Base-by-base conservation (phyloP, 2,888 invertebrate genomes). In the Furcula furcula region DNA sequence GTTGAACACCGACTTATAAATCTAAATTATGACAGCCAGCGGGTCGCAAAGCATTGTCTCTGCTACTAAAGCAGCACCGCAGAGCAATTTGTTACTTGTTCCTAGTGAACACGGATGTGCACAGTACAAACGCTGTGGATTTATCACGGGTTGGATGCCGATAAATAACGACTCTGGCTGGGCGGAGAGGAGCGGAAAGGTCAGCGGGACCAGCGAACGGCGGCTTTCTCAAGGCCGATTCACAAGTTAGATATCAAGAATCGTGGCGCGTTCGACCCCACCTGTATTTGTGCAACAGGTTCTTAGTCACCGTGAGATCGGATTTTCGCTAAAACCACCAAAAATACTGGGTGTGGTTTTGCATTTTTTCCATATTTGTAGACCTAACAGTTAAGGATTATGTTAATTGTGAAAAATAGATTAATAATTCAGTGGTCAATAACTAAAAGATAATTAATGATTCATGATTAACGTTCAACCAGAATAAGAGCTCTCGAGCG, bases 171-270 rank as follows among this genome's bases (percentile, higher is more conserved):
- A 55, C 37, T 54, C 58, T 56, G 4, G 26, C 9, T 28, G 60
- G 62, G 63, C 53, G 55, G 60, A 59, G 71, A 69, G 66, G 70
- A 73, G 66, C 73, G 70, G 66, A 82, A 82, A 83, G 67, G 71
- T 68, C 70, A 66, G 56, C 55, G 61, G 46, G 62, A 16, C 18
- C 28, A 18, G 60, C 60, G 63, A 65, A 64, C 61, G 67, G 71
- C 72, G 66, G 67, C 70, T 67, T 65, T 68, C 70, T 75, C 82
- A 83, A 81, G 82, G 81, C 77, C 80, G 80, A 80, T 79, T 65
- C 74, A 65, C 69, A 74, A 68, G 65, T 69, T 74, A 71, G 77
- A 80, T 80, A 80, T 55, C 67, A 39, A 59, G 57, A 67, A 56
- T 71, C 70, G 73, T 72, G 73, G 65, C 60, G 56, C 40, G 69